Base-by-base conservation (phyloP, 1,140 invertebrate species). In the Eumaeus atala region DNA sequence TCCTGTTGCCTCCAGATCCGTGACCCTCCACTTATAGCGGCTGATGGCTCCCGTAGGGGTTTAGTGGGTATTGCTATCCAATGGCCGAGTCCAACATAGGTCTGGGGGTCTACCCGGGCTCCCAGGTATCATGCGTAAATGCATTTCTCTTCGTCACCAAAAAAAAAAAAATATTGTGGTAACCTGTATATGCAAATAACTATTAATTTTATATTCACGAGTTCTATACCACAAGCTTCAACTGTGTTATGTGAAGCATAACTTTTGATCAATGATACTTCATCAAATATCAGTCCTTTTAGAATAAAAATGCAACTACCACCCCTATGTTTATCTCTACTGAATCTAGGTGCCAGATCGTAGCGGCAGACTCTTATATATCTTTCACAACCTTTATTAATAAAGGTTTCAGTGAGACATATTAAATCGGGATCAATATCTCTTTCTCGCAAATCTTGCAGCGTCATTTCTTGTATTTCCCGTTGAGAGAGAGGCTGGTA, bases 271-370 rank as follows among this genome's bases (percentile, higher is more conserved):
- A 42, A 42, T n/a, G 11, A 42, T 42, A 42, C 0, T 42, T 42
- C 38, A 1, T 42, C 7, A 12, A n/a, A 42, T n/a, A 10, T n/a
- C 12, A 11, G 12, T 1, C 38, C 38, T 12, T 42, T 42, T 11
- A n/a, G 11, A n/a, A 42, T 5, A n/a, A 42, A 42, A 12, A 42
- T 42, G 38, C 38, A 42, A 42, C 38, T 42, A n/a, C 38, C 11
- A 42, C 38, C 38, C 12, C 11, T n/a, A 7, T 42, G n/a, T 42
- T 42, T 42, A 42, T 42, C 11, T 42, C 38, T 42, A 42, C 38
- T n/a, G 16, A 42, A 42, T 11, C n/a, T 14, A 12, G 9, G 7
- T 42, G 38, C 38, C 0, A 42, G n/a, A 14, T 42, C n/a, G 5
- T 42, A 42, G 1, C 38, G 10, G 16, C 6, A 16, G 11, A 42